Evolutionary conservation across 2,888 invertebrate species (phyloP).

Genomic region (Synergus itoensis): DNA sequence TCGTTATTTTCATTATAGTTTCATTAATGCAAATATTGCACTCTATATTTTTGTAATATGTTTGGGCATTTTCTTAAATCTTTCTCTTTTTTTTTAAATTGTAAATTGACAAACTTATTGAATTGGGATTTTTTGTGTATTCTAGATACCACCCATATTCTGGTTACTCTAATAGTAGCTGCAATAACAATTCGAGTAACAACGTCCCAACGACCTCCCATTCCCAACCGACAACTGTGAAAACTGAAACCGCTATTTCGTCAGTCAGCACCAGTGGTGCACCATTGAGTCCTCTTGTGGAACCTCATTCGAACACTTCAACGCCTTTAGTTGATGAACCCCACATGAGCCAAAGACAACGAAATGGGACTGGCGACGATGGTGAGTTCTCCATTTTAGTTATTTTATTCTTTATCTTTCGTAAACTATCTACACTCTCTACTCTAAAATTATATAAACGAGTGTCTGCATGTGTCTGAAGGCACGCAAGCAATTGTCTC

Average conservation of each 20-base stretch:
- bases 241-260: slow-evolving; percentile 71
- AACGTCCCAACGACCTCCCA: slow-evolving; percentile 63
- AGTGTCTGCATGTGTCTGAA: slow-evolving; percentile 21
- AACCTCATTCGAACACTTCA: slow-evolving; percentile 85
- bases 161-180: slow-evolving; percentile 68
- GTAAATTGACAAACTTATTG: not conserved
- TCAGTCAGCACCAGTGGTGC: slow-evolving; percentile 76
- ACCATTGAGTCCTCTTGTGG: slow-evolving; percentile 80
- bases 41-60: not conserved
- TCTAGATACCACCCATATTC: slow-evolving; percentile 74
- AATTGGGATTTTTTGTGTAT: not conserved
- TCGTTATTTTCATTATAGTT: not conserved
- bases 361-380: slow-evolving; percentile 73
- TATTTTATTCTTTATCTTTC: not conserved
- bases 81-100: not conserved
- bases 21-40: not conserved
- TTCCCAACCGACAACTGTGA: slow-evolving; percentile 68
- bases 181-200: slow-evolving; percentile 63
- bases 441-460: not conserved
- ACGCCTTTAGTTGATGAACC: slow-evolving; percentile 83
- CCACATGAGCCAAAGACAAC: slow-evolving; percentile 73
- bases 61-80: not conserved
- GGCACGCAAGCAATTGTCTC: not conserved
- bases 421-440: not conserved
- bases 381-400: slow-evolving; percentile 64